Conservation (phyloP, 2,113 vertebrate genomes). For the Gambusia holbrooki region DNA sequence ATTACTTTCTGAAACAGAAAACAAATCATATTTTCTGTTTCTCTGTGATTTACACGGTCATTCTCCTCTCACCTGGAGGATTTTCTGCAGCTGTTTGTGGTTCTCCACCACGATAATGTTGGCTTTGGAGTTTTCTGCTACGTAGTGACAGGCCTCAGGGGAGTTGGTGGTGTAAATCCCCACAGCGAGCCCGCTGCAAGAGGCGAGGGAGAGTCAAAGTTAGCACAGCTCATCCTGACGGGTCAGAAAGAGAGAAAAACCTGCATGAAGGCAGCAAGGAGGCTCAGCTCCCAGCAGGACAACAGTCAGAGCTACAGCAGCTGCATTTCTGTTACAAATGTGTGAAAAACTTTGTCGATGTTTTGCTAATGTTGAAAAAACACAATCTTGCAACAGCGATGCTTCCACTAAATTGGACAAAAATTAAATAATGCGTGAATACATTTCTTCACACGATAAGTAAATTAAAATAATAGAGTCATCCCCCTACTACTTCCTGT, state of each 20-base stretch:
- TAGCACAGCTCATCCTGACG: not conserved
- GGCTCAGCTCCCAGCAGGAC: too few relatives aligned
- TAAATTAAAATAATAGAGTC: too few relatives aligned
- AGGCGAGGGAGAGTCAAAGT: not conserved
- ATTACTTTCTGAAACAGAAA: not conserved
- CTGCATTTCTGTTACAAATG: too few relatives aligned
- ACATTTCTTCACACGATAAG: too few relatives aligned
- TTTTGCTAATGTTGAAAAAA: too few relatives aligned
- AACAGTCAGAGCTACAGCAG: too few relatives aligned
- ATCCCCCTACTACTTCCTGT: too few relatives aligned
- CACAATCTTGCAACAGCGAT: too few relatives aligned
- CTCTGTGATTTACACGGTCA: not conserved
- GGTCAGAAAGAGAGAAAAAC: not conserved
- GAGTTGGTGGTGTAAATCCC: conserved; percentile 96
- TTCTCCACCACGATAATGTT: conserved; percentile 91
- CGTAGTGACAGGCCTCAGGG: conserved; percentile 86
- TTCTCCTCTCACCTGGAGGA: conserved; percentile 85
- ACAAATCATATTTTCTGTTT: not conserved
- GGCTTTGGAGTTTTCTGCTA: conserved; percentile 85
- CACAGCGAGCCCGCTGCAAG: conserved; percentile 87
- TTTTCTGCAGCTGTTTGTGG: conserved; percentile 89
- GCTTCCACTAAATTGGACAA: too few relatives aligned
- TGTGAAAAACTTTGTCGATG: too few relatives aligned
- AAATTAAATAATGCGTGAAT: too few relatives aligned
- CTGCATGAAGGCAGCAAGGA: not conserved